Evolutionary conservation across 92 coral and sea anemone genomes (phyloP).

Genomic region (Palythoa grandis): DNA sequence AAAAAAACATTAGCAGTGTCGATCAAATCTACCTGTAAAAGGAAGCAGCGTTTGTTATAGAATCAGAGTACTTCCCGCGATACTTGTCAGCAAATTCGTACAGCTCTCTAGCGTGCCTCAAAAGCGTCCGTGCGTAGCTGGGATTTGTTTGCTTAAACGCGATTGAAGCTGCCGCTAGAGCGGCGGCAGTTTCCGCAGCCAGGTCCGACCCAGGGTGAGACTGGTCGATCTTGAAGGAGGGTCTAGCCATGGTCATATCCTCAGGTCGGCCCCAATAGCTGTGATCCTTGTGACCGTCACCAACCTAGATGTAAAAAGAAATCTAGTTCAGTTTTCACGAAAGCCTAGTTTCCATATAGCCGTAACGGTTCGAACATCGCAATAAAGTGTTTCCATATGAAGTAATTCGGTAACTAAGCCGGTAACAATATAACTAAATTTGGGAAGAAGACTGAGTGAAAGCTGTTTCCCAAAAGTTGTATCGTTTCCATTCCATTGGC

Average conservation of each 20-base stretch:
- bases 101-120: constrained; percentile 78
- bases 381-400: no score
- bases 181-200: constrained; percentile 95
- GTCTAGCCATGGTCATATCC: constrained; percentile 90
- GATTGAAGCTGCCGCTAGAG: constrained; percentile 88
- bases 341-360: no score
- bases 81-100: constrained; percentile 81
- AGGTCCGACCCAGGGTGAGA: constrained; percentile 85
- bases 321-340: not conserved
- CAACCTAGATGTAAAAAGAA: constrained; percentile 57
- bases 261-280: constrained; percentile 94
- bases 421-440: no score
- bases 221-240: constrained; percentile 81
- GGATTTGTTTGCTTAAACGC: constrained; percentile 67
- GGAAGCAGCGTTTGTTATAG: constrained; percentile 71
- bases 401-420: no score
- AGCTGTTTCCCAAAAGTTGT: no score
- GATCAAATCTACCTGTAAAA: constrained; percentile 58
- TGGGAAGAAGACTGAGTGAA: no score
- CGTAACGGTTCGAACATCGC: no score
- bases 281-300: constrained; percentile 84
- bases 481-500: no score
- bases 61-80: constrained; percentile 83
- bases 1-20: no score
- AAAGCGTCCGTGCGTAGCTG: constrained; percentile 57